Base-by-base conservation (phyloP, 35 echinoderm and acorn worm species). In the Nesometra sesokonis region DNA sequence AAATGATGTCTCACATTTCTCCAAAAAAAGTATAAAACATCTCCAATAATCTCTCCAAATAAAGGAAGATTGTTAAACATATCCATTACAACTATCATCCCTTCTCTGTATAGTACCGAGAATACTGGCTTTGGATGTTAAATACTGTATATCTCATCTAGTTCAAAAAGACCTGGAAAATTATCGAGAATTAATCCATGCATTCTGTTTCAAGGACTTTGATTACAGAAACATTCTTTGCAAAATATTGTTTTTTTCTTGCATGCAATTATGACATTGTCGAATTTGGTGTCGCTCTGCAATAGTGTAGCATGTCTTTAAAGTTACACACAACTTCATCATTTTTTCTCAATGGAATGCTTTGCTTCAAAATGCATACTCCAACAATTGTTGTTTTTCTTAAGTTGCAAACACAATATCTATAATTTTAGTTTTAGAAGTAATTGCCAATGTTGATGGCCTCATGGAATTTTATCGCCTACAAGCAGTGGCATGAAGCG, bases 401-500 rank as follows among this genome's bases (percentile, higher is more conserved):
- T n/a, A n/a, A n/a, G n/a, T 88, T 40, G 86, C 33, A 88, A 88
- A 88, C 9, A 81, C 31, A 17, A 88, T 88, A 38, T 88, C 86
- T 34, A 88, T 38, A 15, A 88, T 88, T 43, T 37, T 13, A 88
- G 39, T 78, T 37, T 15, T 46, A 88, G 23, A n/a, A 13, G 80
- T 46, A 46, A 11, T 34, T 39, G 39, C 86, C 86, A 88, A 36
- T 80, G 30, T 30, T 17, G 30, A 81, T 88, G 13, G 30, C 80
- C 32, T 17, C 33, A 0, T 80, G 86, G 86, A 32, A 88, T 36
- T 13, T 80, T 11, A 36, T 88, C 76, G 3, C 86, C 86, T 0
- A 81, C 15, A 30, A 88, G 3, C 79, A 27, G 2, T 31, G 86
- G 86, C 77, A 88, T 23, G 17, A 80, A 17, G 5, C 86, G 34